Percentiles rank a stretch among this genome's conserved stretches.
Evolutionary conservation across 2,797 vertebrate species (phyloP).

Genomic region (Prunella strophiata): DNA sequence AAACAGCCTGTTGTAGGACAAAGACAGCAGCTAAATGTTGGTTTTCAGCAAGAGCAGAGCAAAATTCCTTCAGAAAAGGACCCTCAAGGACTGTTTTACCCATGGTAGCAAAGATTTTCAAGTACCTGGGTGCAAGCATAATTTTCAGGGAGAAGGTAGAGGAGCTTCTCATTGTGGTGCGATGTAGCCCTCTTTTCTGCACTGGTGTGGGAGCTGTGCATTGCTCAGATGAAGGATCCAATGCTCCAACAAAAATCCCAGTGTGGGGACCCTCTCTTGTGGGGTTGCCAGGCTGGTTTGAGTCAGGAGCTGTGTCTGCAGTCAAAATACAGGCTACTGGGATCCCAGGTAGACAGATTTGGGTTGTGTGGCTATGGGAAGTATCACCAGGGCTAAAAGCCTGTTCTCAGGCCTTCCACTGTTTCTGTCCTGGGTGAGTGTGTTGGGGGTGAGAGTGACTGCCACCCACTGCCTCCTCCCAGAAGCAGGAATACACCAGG

Average conservation of each 20-base stretch:
- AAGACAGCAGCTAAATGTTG: neutral
- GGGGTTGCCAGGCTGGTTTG: neutral
- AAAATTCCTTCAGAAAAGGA: neutral
- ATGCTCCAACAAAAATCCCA: neutral
- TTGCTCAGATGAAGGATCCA: neutral
- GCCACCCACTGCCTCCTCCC: neutral
- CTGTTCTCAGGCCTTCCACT: neutral
- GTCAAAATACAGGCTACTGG: neutral
- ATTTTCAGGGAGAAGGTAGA: neutral
- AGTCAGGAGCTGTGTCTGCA: neutral
- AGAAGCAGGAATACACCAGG: neutral
- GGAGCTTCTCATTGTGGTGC: neutral
- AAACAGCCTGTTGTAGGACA: neutral
- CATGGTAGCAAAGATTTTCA: neutral
- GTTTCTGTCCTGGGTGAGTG: fast-evolving
- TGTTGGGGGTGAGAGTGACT: fast-evolving
- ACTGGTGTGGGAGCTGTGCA: neutral
- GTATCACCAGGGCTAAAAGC: neutral
- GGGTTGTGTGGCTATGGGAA: neutral
- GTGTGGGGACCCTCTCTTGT: fast-evolving
- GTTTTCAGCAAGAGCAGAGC: neutral
- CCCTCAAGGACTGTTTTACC: neutral
- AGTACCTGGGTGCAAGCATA: fast-evolving
- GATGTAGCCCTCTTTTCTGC: neutral
- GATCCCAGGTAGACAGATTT: neutral